Conservation (phyloP, 1,140 invertebrate genomes). For the Drosophila sproati region DNA sequence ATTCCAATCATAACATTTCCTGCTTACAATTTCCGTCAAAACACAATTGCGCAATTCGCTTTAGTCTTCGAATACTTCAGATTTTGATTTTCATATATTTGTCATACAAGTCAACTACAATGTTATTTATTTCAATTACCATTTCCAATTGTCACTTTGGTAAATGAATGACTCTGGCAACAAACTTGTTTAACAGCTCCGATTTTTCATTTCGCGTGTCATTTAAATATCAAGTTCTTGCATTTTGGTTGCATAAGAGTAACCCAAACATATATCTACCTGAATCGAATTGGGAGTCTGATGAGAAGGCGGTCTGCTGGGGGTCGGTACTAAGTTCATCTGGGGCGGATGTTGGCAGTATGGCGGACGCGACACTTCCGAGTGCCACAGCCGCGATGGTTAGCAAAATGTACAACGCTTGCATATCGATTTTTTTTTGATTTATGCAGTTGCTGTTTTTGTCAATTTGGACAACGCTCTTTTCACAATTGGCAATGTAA, state of each 20-base stretch:
- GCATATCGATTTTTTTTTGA: constrained; percentile 51
- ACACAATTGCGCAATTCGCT: constrained; percentile 11
- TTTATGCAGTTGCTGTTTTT: constrained; percentile 4
- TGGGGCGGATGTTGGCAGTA: constrained; percentile 57
- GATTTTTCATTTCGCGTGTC: constrained; percentile 36
- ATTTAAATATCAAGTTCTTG: constrained; percentile 76
- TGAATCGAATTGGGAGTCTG: constrained; percentile 51
- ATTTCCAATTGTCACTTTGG: constrained; percentile 42
- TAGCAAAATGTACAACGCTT: constrained; percentile 57
- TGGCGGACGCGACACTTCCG: constrained; percentile 64
- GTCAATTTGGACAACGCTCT: constrained; percentile 24
- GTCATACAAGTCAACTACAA: not conserved
- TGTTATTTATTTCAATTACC: constrained; percentile 17
- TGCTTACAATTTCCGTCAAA: constrained; percentile 11
- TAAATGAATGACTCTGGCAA: constrained; percentile 71
- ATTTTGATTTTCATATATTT: constrained; percentile 8
- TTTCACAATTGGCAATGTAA: constrained; percentile 67
- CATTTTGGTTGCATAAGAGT: constrained; percentile 50
- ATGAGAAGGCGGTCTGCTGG: constrained; percentile 18
- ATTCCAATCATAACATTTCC: constrained; percentile 7
- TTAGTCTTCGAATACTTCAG: constrained; percentile 25
- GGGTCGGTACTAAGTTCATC: constrained; percentile 56
- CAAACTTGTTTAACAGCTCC: constrained; percentile 50
- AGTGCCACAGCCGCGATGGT: constrained; percentile 61
- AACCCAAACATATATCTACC: constrained; percentile 43